phyloP scores from a whole-genome alignment of 1,140 invertebrate species.

The Drosophila hydei region DNA sequence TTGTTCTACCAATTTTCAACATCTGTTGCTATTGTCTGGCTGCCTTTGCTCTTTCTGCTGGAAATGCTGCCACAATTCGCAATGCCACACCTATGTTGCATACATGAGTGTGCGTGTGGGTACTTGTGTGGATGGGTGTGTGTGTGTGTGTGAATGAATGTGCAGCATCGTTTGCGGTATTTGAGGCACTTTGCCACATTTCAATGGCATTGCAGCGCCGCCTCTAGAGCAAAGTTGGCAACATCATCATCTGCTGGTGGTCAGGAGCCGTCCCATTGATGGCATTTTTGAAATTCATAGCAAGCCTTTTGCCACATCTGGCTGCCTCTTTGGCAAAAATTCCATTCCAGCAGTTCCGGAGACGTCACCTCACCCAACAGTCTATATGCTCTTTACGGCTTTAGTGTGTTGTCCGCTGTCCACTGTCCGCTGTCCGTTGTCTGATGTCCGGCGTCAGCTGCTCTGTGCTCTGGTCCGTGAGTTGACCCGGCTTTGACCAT shows the following conservation, averaged over 20 bases:
- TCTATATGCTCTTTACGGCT: not conserved
- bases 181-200: conserved; percentile 41
- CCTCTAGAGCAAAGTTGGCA: conserved; percentile 23
- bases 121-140: too few species aligned
- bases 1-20: conserved; percentile 26
- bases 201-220: conserved; percentile 34
- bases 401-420: not conserved
- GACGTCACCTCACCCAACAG: not conserved
- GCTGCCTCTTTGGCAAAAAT: conserved; percentile 32
- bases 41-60: not conserved
- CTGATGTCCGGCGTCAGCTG: conserved; percentile 7
- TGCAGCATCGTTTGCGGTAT: conserved; percentile 26
- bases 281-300: conserved; percentile 38
- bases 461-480: conserved; percentile 10
- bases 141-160: conserved; percentile 1
- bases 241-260: conserved; percentile 42
- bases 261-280: conserved; percentile 20
- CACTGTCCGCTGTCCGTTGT: not conserved
- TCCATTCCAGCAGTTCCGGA: conserved; percentile 3
- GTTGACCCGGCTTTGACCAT: conserved; percentile 1
- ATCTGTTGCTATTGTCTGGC: conserved; percentile 40
- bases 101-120: not conserved
- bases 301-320: conserved; percentile 46
- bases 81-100: conserved; percentile 38
- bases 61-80: conserved; percentile 11